phyloP scores from a whole-genome alignment of 2,888 invertebrate species.

The Platynereis dumerilii region DNA sequence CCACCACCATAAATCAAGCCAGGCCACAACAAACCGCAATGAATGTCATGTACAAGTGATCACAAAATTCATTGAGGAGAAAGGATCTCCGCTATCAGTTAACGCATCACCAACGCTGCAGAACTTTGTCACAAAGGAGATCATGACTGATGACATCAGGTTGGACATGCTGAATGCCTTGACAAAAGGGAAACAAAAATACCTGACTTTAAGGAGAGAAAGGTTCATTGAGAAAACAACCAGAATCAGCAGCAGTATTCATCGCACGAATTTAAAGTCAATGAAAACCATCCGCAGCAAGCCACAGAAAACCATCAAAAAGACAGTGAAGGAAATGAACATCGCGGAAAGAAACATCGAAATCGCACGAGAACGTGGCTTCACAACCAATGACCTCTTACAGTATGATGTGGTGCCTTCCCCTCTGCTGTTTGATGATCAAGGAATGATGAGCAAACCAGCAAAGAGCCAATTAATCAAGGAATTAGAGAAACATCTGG shows the following conservation, averaged over 20 bases:
- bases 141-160: slow-evolving; percentile 9
- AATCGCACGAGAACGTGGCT: too few relatives aligned
- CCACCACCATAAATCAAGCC: slow-evolving; percentile 14
- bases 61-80: slow-evolving; percentile 12
- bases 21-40: slow-evolving; percentile 8
- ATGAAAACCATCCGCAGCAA: slow-evolving; percentile 15
- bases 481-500: slow-evolving; percentile 13
- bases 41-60: slow-evolving; percentile 2
- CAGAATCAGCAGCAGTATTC: slow-evolving; percentile 6
- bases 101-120: neutral
- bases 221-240: slow-evolving; percentile 3
- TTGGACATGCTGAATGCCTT: slow-evolving; percentile 12
- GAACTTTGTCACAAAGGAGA: slow-evolving; percentile 18
- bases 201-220: slow-evolving; percentile 1
- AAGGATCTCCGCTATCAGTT: slow-evolving; percentile 16
- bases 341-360: too few relatives aligned
- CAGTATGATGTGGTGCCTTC: neutral
- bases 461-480: slow-evolving; percentile 13
- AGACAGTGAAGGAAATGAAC: slow-evolving; percentile 12
- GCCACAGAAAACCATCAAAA: slow-evolving; percentile 10
- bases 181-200: slow-evolving; percentile 12
- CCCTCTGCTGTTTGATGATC: neutral
- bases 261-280: slow-evolving; percentile 14
- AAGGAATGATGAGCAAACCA: slow-evolving; percentile 15
- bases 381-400: too few relatives aligned